A percentile compares a stretch with the other conserved stretches of the same genome.
Conservation (phyloP, 2,797 vertebrate genomes). For the Characodon lateralis region DNA sequence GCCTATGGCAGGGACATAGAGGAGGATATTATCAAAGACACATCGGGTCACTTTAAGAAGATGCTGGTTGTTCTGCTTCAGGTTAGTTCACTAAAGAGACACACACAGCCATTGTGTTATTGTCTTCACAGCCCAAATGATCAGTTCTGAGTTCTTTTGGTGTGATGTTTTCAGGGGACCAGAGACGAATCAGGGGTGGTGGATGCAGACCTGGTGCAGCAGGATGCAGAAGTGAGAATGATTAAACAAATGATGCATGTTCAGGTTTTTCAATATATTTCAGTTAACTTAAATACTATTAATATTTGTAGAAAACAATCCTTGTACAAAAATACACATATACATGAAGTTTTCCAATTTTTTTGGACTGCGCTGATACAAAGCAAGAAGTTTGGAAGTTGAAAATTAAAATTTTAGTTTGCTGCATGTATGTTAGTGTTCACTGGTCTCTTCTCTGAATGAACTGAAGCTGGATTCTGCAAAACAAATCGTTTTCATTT, state of each 20-base stretch:
- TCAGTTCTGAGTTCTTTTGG: conserved; percentile 6
- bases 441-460: background rate
- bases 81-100: conserved; percentile 73
- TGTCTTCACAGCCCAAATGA: conserved; percentile 16
- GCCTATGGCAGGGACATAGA: conserved; percentile 91
- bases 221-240: conserved; percentile 88
- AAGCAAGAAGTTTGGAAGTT: background rate
- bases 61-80: conserved; percentile 95
- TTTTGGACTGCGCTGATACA: background rate
- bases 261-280: background rate
- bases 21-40: conserved; percentile 86
- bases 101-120: background rate
- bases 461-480: background rate
- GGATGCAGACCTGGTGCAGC: conserved; percentile 88
- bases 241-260: background rate
- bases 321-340: background rate
- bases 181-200: conserved; percentile 92
- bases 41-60: conserved; percentile 97
- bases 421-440: background rate
- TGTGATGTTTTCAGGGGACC: conserved; percentile 82
- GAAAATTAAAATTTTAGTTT: background rate
- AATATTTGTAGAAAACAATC: background rate
- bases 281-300: background rate
- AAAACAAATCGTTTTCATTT: background rate
- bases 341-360: background rate